A percentile compares a stretch with the other conserved stretches of the same genome.
phyloP scores from a whole-genome alignment of 2,797 vertebrate species.

The Hyperoplus lanceolatus region DNA sequence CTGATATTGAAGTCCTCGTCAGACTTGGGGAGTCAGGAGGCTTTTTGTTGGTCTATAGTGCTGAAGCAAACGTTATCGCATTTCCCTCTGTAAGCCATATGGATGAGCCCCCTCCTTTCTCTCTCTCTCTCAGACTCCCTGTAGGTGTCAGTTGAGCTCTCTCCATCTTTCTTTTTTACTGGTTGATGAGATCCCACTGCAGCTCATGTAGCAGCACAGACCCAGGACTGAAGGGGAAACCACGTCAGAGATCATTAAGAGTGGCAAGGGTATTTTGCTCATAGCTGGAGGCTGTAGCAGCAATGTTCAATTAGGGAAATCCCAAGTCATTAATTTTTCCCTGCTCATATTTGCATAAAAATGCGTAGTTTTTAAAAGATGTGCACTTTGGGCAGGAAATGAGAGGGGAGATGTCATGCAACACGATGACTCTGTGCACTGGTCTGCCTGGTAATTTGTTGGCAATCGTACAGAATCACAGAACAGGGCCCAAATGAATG shows the following conservation, averaged over 20 bases:
- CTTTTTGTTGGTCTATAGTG: constrained; percentile 66
- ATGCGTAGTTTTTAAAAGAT: too few relatives aligned
- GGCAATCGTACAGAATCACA: too few relatives aligned
- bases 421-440: too few relatives aligned
- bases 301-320: background rate
- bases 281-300: background rate
- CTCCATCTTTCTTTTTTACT: constrained; percentile 11
- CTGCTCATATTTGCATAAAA: constrained; percentile 14
- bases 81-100: constrained; percentile 71
- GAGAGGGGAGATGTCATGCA: too few relatives aligned
- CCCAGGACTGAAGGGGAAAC: background rate
- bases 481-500: too few relatives aligned
- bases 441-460: too few relatives aligned
- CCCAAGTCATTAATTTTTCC: background rate
- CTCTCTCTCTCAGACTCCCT: background rate
- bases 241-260: constrained; percentile 6
- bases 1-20: constrained; percentile 67
- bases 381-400: too few relatives aligned
- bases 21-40: constrained; percentile 54
- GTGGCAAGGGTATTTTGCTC: constrained; percentile 9
- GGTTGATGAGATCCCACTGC: constrained; percentile 32
- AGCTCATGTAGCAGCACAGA: constrained; percentile 49
- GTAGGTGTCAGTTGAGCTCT: constrained; percentile 30
- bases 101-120: constrained; percentile 28
- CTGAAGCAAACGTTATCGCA: constrained; percentile 76